A percentile compares a stretch with the other conserved stretches of the same genome.
Evolutionary conservation across 2,888 invertebrate genomes (phyloP).

Genomic region (Lacanobia oleracea): DNA sequence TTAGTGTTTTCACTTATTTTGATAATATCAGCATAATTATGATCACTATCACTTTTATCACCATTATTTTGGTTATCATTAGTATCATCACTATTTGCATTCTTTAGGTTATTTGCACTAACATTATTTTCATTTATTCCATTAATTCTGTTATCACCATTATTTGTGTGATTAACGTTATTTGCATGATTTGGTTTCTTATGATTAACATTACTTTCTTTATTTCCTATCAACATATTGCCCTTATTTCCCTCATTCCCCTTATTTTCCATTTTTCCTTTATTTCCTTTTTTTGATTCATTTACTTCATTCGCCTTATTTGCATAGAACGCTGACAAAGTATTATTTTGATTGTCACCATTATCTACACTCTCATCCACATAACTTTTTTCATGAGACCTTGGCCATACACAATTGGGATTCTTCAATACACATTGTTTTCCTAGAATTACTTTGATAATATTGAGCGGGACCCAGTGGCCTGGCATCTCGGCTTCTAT

Average conservation of each 20-base stretch:
- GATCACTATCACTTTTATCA: neutral
- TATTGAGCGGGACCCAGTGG: slow-evolving; percentile 77
- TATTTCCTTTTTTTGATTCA: no score
- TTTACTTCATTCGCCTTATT: no score
- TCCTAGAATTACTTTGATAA: slow-evolving; percentile 66
- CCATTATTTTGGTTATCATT: neutral
- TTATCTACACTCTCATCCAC: neutral
- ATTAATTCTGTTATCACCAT: neutral
- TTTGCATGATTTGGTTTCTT: no score
- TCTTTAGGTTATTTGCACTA: neutral
- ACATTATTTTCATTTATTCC: neutral
- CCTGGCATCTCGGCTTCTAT: slow-evolving; percentile 78
- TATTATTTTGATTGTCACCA: neutral
- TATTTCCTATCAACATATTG: no score
- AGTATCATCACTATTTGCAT: neutral
- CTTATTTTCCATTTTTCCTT: no score
- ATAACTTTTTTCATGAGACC: neutral
- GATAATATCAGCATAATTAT: neutral
- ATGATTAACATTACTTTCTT: no score
- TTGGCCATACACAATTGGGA: neutral
- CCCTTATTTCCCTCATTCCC: no score
- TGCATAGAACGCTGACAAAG: no score
- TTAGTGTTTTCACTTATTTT: no score
- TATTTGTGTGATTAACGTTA: no score
- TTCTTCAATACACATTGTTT: neutral